Conservation (phyloP, 2,797 vertebrate species). For the Pseudocheirus occidentalis region DNA sequence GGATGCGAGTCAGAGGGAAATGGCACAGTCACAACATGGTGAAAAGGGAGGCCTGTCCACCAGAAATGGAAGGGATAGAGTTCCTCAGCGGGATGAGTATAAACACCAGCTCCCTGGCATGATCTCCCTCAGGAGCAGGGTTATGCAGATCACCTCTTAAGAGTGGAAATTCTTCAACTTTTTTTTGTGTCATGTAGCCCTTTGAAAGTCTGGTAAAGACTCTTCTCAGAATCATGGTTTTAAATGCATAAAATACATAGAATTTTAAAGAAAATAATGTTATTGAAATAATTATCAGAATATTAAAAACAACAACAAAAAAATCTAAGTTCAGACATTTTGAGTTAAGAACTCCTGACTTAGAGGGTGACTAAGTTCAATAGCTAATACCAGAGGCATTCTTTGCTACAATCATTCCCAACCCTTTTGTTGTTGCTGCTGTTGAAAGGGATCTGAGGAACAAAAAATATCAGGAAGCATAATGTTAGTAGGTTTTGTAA, state of each 20-base stretch:
- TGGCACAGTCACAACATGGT: background rate
- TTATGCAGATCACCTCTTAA: background rate
- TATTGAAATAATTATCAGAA: background rate
- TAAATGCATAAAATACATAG: background rate
- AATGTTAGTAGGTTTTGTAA: background rate
- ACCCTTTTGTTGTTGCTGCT: background rate
- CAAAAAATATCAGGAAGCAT: background rate
- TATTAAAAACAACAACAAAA: background rate
- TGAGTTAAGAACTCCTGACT: background rate
- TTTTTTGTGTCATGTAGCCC: background rate
- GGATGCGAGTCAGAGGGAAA: background rate
- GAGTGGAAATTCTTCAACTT: background rate
- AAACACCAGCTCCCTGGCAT: background rate
- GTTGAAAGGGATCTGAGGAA: background rate
- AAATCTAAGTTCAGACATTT: background rate
- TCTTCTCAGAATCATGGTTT: background rate
- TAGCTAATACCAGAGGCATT: background rate
- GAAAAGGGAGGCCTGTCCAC: background rate
- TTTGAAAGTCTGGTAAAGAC: background rate
- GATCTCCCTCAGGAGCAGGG: background rate
- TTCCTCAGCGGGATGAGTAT: background rate
- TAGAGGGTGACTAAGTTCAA: background rate
- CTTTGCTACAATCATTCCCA: background rate
- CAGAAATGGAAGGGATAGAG: background rate
- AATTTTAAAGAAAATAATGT: background rate